Evolutionary conservation across 2,113 vertebrate species (phyloP), one percentile per base, ranked within the genome.

Genomic region (Cololabis saira): DNA sequence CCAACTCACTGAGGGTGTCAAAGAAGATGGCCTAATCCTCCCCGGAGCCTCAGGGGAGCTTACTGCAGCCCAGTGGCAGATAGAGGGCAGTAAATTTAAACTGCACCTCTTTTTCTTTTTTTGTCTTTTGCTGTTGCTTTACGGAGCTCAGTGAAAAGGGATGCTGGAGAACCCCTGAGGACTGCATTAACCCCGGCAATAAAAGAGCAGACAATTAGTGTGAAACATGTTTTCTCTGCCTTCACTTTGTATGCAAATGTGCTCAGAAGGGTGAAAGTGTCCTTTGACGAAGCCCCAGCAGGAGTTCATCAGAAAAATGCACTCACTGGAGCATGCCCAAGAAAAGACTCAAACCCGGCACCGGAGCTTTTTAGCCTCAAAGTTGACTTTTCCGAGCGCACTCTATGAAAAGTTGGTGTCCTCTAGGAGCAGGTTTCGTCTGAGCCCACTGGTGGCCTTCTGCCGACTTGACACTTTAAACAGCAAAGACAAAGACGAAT

Each of bases 161-260:
- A 89, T 72, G 78, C 76, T 59, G 61, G 57, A 81, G 91, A 82
- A 87, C 91, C 92, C 93, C 91, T 45, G 81, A 88, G 90, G 92
- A 90, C 81, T 90, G 84, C 87, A 92, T 93, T 93, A 93, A 93
- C 92, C 89, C 89, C 27, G 58, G 81, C 71, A 85, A 93, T 89
- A 92, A 92, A 91, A 72, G 91, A 90, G 87, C 67, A 88, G 84
- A 90, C 89, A 92, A 93, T 93, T 94, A 92, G 91, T 90, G 85
- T 88, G 90, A 91, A 93, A 90, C 90, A 87, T 90, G 89, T 92
- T 93, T 91, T 93, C 82, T 90, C 90, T 91, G 85, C 76, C 82
- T 89, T 90, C 90, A 93, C 92, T 92, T 93, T 93, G 92, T 93
- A 93, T 93, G 93, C 90, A 93, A 93, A 94, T 93, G 86, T 85